These are phyloP conservation scores for Megaceryle maxima DNA, from an alignment of 2,113 vertebrate genomes.

Conservation along the genomic window DNA sequence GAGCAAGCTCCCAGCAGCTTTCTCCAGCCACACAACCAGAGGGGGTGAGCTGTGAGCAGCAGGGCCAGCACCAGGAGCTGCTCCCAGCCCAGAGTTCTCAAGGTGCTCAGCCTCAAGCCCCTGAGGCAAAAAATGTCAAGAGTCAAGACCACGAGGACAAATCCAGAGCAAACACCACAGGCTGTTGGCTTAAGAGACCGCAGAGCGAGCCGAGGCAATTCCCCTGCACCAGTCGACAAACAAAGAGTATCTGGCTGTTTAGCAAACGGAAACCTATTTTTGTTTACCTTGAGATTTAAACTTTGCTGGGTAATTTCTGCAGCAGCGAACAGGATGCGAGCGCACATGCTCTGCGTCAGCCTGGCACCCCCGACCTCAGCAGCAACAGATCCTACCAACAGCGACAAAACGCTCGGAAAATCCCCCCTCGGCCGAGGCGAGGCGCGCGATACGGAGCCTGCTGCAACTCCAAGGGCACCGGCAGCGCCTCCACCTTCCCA, in stretches of 20 bases:
- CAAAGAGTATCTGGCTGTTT: neutral
- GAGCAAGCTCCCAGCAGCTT: neutral
- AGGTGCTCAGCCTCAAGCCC: neutral
- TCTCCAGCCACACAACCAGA: neutral
- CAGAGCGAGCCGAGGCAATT: neutral
- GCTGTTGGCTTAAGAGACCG: neutral
- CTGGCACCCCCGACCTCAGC: neutral
- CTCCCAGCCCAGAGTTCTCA: neutral
- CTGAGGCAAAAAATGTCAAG: neutral
- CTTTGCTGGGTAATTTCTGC: rapidly evolving
- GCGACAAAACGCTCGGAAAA: neutral
- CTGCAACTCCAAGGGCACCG: neutral
- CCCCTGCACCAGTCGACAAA: neutral
- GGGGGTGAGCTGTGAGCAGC: rapidly evolving
- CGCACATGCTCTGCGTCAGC: too few species aligned
- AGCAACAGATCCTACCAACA: neutral
- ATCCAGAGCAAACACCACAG: rapidly evolving
- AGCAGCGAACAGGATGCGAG: neutral
- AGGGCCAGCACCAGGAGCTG: neutral
- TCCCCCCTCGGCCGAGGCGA: neutral
- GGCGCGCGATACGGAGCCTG: rapidly evolving
- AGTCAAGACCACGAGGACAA: neutral
- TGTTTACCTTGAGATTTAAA: neutral
- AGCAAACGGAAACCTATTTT: neutral
- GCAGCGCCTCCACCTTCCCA: neutral